Evolutionary conservation across 2,113 vertebrate genomes (phyloP).

Genomic region (Zosterops pallidus): DNA sequence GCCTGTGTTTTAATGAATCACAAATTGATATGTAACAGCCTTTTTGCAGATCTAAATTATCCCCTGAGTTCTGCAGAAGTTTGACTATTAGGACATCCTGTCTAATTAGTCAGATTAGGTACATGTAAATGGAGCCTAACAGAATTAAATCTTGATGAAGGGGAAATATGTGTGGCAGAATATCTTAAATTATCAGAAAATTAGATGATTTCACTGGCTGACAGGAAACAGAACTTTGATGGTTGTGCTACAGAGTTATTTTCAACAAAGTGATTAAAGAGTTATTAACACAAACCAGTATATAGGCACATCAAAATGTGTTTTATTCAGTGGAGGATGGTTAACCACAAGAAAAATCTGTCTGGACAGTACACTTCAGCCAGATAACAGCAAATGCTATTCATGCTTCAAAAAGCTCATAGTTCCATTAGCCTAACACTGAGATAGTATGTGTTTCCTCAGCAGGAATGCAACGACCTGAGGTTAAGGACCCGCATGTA

Average conservation of each 20-base stretch:
- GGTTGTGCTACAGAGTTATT: not conserved
- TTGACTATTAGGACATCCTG: not conserved
- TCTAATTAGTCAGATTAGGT: slow-evolving; percentile 27
- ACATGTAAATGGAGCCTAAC: not conserved
- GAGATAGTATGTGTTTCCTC: not conserved
- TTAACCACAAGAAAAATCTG: not conserved
- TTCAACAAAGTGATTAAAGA: not conserved
- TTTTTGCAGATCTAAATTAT: slow-evolving; percentile 1
- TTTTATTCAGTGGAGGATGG: not conserved
- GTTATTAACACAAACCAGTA: not conserved
- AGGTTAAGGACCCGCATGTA: not conserved
- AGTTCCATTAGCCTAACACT: not conserved
- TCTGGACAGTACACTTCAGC: not conserved
- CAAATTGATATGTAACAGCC: not conserved
- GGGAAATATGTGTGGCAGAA: not conserved
- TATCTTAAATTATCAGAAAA: not conserved
- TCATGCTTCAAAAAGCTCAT: not conserved
- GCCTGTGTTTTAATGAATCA: not conserved
- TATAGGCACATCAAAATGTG: not conserved
- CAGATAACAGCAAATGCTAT: not conserved
- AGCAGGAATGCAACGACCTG: not conserved
- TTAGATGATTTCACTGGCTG: not conserved
- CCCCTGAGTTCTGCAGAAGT: not conserved
- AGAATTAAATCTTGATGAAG: slow-evolving; percentile 9
- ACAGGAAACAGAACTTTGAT: not conserved